Conservation (phyloP, 2,797 vertebrate species). For the Acomys russatus region DNA sequence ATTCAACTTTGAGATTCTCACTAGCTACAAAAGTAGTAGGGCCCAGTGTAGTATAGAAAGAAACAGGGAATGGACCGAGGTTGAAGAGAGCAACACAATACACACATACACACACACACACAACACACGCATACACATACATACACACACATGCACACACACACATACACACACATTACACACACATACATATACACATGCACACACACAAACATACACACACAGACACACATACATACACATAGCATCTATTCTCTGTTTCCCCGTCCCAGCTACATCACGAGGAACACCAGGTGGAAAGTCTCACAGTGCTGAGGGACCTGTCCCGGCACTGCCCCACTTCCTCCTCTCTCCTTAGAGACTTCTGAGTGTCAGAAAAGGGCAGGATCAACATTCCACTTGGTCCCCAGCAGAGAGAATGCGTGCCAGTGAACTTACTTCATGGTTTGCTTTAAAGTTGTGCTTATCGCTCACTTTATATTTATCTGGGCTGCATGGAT, state of each 20-base stretch:
- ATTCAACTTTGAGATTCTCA: background rate
- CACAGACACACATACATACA: background rate
- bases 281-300: background rate
- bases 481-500: conserved; percentile 38
- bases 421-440: background rate
- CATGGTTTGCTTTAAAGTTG: conserved; percentile 33
- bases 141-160: background rate
- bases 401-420: background rate
- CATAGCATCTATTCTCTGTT: conserved; percentile 32
- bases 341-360: background rate
- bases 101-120: background rate
- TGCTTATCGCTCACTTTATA: background rate
- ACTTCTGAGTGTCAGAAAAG: background rate
- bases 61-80: background rate
- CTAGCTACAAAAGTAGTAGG: background rate
- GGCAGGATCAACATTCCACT: background rate
- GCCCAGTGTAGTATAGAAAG: background rate
- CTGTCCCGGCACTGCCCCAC: background rate
- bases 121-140: background rate
- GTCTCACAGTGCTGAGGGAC: background rate
- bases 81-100: background rate
- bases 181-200: too few relatives aligned
- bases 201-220: too few relatives aligned
- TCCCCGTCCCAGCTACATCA: background rate
- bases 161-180: too few relatives aligned